Percentiles rank a stretch among this genome's conserved stretches.
Evolutionary conservation across 2,888 invertebrate species (phyloP).

Genomic region (Meiosimyza decipiens): DNA sequence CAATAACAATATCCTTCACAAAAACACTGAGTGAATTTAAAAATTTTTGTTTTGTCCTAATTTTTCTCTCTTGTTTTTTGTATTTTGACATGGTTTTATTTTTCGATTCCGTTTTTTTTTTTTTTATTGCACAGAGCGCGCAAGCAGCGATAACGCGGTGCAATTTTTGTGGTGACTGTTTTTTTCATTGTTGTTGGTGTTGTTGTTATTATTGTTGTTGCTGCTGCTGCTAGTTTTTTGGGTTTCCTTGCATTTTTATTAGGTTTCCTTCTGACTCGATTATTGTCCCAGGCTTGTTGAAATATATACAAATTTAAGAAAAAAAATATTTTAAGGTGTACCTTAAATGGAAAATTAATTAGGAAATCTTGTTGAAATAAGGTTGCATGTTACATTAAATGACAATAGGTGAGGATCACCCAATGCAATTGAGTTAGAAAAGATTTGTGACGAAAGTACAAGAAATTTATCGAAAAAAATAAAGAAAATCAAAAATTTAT

Average conservation of each 20-base stretch:
- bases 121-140: neutral
- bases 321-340: too few relatives aligned
- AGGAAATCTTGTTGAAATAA: too few relatives aligned
- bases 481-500: too few relatives aligned
- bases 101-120: neutral
- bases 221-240: neutral
- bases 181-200: neutral
- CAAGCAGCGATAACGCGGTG: constrained; percentile 1
- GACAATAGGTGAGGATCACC: too few relatives aligned
- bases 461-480: too few relatives aligned
- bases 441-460: too few relatives aligned
- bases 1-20: neutral
- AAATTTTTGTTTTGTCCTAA: constrained; percentile 23
- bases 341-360: too few relatives aligned
- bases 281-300: constrained; percentile 7
- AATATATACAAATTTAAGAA: too few relatives aligned
- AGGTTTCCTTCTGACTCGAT: constrained; percentile 17
- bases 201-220: constrained; percentile 9
- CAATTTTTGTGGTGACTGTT: constrained; percentile 22
- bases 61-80: neutral
- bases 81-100: constrained; percentile 16
- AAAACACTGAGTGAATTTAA: constrained; percentile 12
- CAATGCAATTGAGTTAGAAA: too few relatives aligned
- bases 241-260: constrained; percentile 21
- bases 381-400: too few relatives aligned